phyloP scores from a whole-genome alignment of 64 coral and sea anemone species.

The Montipora efflorescens region DNA sequence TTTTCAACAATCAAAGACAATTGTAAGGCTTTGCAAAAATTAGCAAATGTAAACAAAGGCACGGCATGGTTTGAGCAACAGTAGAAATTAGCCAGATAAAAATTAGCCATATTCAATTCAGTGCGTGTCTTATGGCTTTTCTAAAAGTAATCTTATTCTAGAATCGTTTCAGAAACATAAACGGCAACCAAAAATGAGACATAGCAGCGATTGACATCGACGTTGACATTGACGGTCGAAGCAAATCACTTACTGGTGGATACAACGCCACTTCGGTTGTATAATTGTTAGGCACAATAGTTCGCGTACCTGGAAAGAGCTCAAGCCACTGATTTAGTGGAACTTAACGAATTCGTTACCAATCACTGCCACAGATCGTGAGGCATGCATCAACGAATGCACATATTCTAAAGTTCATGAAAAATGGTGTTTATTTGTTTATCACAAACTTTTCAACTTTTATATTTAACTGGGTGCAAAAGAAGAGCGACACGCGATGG shows the following conservation, averaged over 20 bases:
- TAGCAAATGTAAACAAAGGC: conserved; percentile 14
- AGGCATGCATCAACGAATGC: not conserved
- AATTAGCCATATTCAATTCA: not conserved
- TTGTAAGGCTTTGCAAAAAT: conserved; percentile 3
- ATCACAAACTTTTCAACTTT: not conserved
- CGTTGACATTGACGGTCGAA: not conserved
- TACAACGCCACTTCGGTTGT: not conserved
- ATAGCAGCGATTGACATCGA: too few relatives aligned
- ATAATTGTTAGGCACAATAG: not conserved
- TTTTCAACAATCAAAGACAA: not conserved
- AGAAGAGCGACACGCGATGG: not conserved
- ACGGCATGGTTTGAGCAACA: not conserved
- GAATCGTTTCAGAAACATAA: too few relatives aligned
- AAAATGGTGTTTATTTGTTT: not conserved
- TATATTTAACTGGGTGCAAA: not conserved
- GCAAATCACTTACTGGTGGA: not conserved
- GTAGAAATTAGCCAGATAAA: conserved; percentile 10
- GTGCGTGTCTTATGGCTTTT: not conserved
- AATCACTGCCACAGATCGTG: not conserved
- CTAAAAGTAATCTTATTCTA: too few relatives aligned
- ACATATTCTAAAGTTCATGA: not conserved
- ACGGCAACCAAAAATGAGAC: too few relatives aligned
- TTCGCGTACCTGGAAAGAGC: not conserved
- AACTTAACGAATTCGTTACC: not conserved
- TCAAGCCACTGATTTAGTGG: too few relatives aligned